These are phyloP conservation scores for Oligia latruncula DNA, from an alignment of 2,888 invertebrate species.

Conservation along the genomic window DNA sequence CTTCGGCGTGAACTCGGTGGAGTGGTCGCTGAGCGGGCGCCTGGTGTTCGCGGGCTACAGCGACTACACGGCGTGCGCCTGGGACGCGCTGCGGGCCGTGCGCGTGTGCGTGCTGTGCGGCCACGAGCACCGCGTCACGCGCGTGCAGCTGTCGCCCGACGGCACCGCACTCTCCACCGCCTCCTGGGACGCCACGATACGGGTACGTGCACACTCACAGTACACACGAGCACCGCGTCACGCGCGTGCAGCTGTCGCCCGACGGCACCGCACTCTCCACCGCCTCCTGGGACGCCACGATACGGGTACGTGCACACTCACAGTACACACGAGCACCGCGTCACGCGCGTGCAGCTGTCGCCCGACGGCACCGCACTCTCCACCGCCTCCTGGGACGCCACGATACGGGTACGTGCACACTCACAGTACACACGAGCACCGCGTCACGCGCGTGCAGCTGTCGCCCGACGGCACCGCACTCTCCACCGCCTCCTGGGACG, in stretches of 20 bases:
- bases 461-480: slow-evolving; percentile 99
- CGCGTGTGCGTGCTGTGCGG: slow-evolving; percentile 97
- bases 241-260: slow-evolving; percentile 96
- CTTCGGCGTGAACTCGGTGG: slow-evolving; percentile 99
- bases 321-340: slow-evolving; percentile 93
- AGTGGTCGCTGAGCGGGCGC: slow-evolving; percentile 98
- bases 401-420: slow-evolving; percentile 71
- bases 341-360: slow-evolving; percentile 92
- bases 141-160: slow-evolving; percentile 98
- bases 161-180: slow-evolving; percentile 99
- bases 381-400: slow-evolving; percentile 97
- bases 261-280: slow-evolving; percentile 97
- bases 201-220: slow-evolving; percentile 88
- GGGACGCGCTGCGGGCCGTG: slow-evolving; percentile 99
- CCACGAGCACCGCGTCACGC: slow-evolving; percentile 98
- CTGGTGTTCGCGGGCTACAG: slow-evolving; percentile 99
- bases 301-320: slow-evolving; percentile 93
- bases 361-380: slow-evolving; percentile 99
- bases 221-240: slow-evolving; percentile 98
- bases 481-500: slow-evolving; percentile 98
- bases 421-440: slow-evolving; percentile 92
- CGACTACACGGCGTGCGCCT: slow-evolving; percentile 99
- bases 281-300: slow-evolving; percentile 1
- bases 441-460: slow-evolving; percentile 93
- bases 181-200: slow-evolving; percentile 94